phyloP scores from a whole-genome alignment of 2,888 invertebrate genomes.

The Agrochola macilenta region DNA sequence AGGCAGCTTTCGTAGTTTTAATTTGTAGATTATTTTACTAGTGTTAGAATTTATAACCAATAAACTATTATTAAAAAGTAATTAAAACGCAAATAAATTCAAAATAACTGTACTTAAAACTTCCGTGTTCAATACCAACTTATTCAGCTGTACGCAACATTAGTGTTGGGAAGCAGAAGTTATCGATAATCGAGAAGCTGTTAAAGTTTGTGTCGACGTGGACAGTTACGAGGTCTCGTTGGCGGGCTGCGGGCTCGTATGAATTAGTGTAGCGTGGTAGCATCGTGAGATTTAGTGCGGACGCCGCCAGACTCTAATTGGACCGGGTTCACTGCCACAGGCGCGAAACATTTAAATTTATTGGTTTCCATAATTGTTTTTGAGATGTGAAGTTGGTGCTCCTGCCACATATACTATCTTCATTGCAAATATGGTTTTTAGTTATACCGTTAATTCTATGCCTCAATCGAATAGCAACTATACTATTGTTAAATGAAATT shows the following conservation, averaged over 20 bases:
- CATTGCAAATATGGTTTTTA: slow-evolving; percentile 67
- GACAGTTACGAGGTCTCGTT: slow-evolving; percentile 84
- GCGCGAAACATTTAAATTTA: slow-evolving; percentile 88
- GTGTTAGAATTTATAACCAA: not conserved
- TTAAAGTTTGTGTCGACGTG: slow-evolving; percentile 82
- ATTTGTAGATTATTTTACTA: not conserved
- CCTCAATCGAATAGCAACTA: slow-evolving; percentile 16
- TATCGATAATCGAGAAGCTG: slow-evolving; percentile 84
- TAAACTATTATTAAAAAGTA: not conserved
- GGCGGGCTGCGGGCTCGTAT: slow-evolving; percentile 84
- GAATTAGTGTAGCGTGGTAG: slow-evolving; percentile 90
- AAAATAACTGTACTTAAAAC: slow-evolving; percentile 41
- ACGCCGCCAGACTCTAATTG: slow-evolving; percentile 87
- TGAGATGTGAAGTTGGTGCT: slow-evolving; percentile 79
- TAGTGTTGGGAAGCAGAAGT: slow-evolving; percentile 74
- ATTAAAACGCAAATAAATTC: slow-evolving; percentile 26
- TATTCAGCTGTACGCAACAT: slow-evolving; percentile 63
- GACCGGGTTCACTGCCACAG: slow-evolving; percentile 86
- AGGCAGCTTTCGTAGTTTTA: slow-evolving; percentile 29
- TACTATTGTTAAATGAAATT: slow-evolving; percentile 25
- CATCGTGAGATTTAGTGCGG: slow-evolving; percentile 87
- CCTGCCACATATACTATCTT: slow-evolving; percentile 78
- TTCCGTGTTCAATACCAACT: slow-evolving; percentile 56
- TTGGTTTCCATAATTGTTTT: slow-evolving; percentile 89
- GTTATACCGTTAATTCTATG: slow-evolving; percentile 21